Evolutionary conservation across 2,797 vertebrate genomes (phyloP).

Genomic region (Peromyscus eremicus): DNA sequence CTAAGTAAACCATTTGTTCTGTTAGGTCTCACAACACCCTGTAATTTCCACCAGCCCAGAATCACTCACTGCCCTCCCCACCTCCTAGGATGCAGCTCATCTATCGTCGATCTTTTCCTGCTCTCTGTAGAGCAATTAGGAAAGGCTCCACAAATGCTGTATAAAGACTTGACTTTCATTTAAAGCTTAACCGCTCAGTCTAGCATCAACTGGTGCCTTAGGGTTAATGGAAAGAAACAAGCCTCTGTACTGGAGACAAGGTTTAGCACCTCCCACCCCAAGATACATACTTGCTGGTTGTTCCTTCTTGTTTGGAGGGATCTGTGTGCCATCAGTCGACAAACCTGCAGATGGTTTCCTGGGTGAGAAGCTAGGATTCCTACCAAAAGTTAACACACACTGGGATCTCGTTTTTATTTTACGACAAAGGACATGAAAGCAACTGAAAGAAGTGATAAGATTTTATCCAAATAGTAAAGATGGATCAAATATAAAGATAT

Average conservation of each 20-base stretch:
- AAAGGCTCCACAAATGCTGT: not conserved
- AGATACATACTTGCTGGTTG: not conserved
- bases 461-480: not conserved
- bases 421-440: not conserved
- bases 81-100: not conserved
- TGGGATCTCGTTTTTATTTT: not conserved
- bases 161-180: not conserved
- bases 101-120: not conserved
- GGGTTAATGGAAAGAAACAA: conserved; percentile 33
- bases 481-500: not conserved
- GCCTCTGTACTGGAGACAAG: not conserved
- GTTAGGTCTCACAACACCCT: accelerated
- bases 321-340: not conserved
- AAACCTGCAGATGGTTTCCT: not conserved
- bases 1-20: not conserved
- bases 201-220: not conserved
- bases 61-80: not conserved
- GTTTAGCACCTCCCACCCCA: not conserved
- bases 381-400: not conserved
- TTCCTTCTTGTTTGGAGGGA: not conserved
- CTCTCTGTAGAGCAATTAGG: not conserved
- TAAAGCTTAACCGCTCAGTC: conserved; percentile 7
- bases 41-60: not conserved
- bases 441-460: not conserved
- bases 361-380: not conserved